Base-by-base conservation (phyloP, 1,140 invertebrate genomes). In the Frieseomelitta varia region DNA sequence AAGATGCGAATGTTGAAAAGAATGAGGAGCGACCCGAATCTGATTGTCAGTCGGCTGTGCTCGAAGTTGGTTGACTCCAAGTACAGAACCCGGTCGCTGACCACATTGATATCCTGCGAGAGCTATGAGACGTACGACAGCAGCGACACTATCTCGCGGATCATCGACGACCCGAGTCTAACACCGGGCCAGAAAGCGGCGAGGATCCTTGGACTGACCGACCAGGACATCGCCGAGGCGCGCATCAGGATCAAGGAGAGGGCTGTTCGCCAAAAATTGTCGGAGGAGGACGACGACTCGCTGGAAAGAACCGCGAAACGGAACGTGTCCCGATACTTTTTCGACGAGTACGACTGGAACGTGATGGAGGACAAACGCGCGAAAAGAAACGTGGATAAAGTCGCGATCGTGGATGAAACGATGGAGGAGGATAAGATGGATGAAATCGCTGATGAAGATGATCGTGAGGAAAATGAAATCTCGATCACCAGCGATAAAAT, bases 121-220 rank as follows among this genome's bases (percentile, higher is more conserved):
- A 91, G 85, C 47, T 51, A 61, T 4, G 85, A 89, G 0, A 85
- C 90, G 1, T 71, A 75, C 56, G 67, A 84, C 2, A 75, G 84
- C 1, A 82, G 90, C 4, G 69, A 84, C 12, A 74, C 69, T 0
- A 74, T 71, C 34, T 67, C 83, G 47, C 30, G 53, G 1, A 77
- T 56, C 17, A 61, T 87, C 4, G 79, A 86, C 19, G 82, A 86
- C 68, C 6, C 58, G 1, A 15, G 39, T 24, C 61, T 92, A 21
- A 81, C 86, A 1, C 88, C 87, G 4, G 76, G 74, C 0, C 86
- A 92, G 55, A 93, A 91, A 61, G 81, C 91, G 0, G 90, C 90
- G 88, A 90, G 55, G 68, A 79, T 92, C 1, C 69, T 93, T 0
- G 86, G 86, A 0, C 12, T 91, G 19, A 88, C 87, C 0, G 51